These are phyloP conservation scores for Dimorphilus gyrociliatus DNA, from an alignment of 2,888 invertebrate genomes.

Conservation along the genomic window DNA sequence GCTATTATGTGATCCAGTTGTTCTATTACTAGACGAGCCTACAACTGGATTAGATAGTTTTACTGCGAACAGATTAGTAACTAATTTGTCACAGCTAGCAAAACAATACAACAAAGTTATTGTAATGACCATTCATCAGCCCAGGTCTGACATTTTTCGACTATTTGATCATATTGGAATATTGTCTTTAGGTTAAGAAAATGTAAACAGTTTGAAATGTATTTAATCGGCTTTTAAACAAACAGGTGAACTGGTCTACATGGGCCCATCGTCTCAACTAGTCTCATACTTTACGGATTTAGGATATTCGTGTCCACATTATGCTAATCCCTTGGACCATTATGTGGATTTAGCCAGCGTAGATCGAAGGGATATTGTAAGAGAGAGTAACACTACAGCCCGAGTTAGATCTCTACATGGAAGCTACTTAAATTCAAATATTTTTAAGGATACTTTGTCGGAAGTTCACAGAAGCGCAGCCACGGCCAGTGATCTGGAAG, in stretches of 20 bases:
- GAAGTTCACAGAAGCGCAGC: no score
- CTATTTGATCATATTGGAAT: constrained; percentile 21
- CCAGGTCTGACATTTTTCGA: constrained; percentile 20
- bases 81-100: constrained; percentile 16
- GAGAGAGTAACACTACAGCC: no score
- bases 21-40: constrained; percentile 76
- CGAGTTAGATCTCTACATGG: no score
- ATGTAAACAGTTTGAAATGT: no score
- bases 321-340: constrained; percentile 92
- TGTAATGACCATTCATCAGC: constrained; percentile 60
- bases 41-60: constrained; percentile 70
- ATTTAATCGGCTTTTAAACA: no score
- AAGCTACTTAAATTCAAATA: no score
- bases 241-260: constrained; percentile 55
- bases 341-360: constrained; percentile 41
- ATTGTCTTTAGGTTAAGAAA: constrained; percentile 14
- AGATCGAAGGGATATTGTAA: no score
- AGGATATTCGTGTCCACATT: constrained; percentile 85
- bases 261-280: constrained; percentile 53
- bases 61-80: constrained; percentile 54
- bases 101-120: constrained; percentile 38
- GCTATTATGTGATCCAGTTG: constrained; percentile 43
- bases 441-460: no score
- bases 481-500: no score
- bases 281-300: constrained; percentile 83